These are phyloP conservation scores for Epizoanthus scotinus DNA, from an alignment of 92 coral and sea anemone genomes.

Conservation along the genomic window DNA sequence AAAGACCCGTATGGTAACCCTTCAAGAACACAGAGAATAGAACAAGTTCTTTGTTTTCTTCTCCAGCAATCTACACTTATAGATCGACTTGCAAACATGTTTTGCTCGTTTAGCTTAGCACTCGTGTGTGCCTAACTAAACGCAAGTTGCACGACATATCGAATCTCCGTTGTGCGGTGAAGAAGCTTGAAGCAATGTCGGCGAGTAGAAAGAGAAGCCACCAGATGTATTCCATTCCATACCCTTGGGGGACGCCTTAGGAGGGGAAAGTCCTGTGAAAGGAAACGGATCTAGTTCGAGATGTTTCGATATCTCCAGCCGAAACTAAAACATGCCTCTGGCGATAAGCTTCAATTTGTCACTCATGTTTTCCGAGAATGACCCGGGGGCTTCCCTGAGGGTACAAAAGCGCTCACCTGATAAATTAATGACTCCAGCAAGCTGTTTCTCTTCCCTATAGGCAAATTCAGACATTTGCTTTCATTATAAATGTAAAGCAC, in stretches of 20 bases:
- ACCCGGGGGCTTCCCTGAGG: slow-evolving; percentile 38
- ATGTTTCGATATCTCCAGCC: slow-evolving; percentile 39
- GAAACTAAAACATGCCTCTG: slow-evolving; percentile 27
- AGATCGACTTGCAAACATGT: neutral
- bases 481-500: neutral
- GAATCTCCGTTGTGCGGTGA: neutral
- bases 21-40: too few species aligned
- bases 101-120: slow-evolving; percentile 12
- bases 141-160: neutral
- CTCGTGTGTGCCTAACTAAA: neutral
- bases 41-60: too few species aligned
- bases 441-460: slow-evolving; percentile 8
- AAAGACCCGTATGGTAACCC: too few species aligned
- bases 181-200: slow-evolving; percentile 15
- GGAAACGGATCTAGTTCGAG: slow-evolving; percentile 30
- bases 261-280: neutral
- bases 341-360: slow-evolving; percentile 19
- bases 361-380: slow-evolving; percentile 24
- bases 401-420: slow-evolving; percentile 16
- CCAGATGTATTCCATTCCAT: slow-evolving; percentile 1
- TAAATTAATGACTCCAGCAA: neutral
- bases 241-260: slow-evolving; percentile 40
- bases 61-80: too few species aligned
- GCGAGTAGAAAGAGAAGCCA: slow-evolving; percentile 13
- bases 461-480: slow-evolving; percentile 1